These are phyloP conservation scores for Thryonomys swinderianus DNA, from an alignment of 2,113 vertebrate species.

Conservation along the genomic window DNA sequence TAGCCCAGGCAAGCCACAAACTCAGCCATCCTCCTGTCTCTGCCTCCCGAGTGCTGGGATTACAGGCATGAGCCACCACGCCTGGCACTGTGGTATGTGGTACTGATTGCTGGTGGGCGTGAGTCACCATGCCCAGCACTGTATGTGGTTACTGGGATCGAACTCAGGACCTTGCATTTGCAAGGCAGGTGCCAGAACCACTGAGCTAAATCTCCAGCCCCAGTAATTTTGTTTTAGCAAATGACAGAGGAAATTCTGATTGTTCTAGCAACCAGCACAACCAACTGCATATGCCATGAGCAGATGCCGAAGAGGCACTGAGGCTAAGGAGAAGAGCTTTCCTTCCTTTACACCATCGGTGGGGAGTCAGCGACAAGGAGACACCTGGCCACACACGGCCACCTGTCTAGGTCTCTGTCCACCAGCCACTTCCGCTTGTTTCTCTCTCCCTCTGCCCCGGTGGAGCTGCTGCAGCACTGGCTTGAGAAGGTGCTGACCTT, in stretches of 20 bases:
- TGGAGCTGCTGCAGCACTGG: neutral
- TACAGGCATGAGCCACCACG: too few species aligned
- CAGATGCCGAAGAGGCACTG: neutral
- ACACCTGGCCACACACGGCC: accelerated
- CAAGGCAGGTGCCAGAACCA: too few species aligned
- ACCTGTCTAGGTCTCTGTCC: neutral
- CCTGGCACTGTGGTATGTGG: too few species aligned
- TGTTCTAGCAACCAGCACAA: neutral
- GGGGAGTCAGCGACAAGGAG: neutral
- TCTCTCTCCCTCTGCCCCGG: neutral
- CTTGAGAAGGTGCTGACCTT: neutral
- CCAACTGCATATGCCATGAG: neutral
- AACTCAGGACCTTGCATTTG: too few species aligned
- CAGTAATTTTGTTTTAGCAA: neutral
- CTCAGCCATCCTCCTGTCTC: too few species aligned
- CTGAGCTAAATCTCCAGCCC: too few species aligned
- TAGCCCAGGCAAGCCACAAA: too few species aligned
- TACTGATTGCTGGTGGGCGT: too few species aligned
- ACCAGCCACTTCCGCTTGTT: neutral
- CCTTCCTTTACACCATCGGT: neutral
- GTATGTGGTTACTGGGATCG: too few species aligned
- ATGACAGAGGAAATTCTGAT: neutral
- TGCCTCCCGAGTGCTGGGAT: too few species aligned
- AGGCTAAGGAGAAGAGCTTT: neutral
- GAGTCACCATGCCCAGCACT: too few species aligned